A percentile compares a stretch with the other conserved stretches of the same genome.
Conservation (phyloP, 2,113 vertebrate species). For the Bos indicus region DNA sequence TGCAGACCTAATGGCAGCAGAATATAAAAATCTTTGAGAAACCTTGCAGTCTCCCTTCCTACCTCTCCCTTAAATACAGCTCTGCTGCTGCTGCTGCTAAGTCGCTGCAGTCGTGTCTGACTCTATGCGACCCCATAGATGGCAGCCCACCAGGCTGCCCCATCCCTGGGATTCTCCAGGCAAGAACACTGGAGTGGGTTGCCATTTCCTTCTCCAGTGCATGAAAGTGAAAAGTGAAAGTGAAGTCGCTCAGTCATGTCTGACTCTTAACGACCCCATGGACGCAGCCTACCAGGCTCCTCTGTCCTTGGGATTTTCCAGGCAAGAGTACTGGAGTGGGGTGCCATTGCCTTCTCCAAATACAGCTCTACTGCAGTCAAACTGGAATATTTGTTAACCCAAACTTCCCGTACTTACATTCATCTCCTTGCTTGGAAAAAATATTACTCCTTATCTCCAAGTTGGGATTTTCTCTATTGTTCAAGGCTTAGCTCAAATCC, state of each 20-base stretch:
- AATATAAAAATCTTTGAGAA: neutral
- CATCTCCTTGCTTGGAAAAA: neutral
- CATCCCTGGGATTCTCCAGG: no score
- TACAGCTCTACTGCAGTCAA: neutral
- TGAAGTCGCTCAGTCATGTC: no score
- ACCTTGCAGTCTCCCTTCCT: neutral
- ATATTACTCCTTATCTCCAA: neutral
- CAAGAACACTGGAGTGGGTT: no score
- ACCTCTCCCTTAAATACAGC: neutral
- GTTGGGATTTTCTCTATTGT: neutral
- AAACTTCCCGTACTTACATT: neutral
- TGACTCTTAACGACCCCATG: no score
- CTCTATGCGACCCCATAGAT: no score
- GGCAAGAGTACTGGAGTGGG: no score
- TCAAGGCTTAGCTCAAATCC: constrained; percentile 36
- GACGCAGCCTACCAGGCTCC: no score
- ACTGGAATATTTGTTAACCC: neutral
- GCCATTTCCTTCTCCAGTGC: no score
- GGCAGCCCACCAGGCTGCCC: no score
- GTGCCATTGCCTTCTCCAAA: neutral
- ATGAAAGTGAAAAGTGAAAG: no score
- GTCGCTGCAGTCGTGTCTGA: no score
- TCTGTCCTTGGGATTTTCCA: no score
- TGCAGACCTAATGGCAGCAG: neutral
- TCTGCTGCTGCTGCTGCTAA: neutral